Evolutionary conservation across 2,888 invertebrate genomes (phyloP), one percentile per base, ranked within the genome.

Genomic region (Laspeyria flexula): DNA sequence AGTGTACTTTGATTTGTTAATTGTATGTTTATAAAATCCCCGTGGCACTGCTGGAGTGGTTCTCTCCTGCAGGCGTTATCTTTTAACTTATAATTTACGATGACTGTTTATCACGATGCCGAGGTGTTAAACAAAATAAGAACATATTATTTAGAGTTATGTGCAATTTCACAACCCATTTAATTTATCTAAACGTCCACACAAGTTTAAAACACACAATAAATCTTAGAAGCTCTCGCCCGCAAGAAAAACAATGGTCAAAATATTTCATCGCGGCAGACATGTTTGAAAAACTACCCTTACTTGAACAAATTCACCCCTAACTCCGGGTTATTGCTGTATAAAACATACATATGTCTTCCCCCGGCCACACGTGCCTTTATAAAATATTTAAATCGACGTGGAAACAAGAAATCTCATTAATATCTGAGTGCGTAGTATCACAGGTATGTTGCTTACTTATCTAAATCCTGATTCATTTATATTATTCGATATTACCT

Each of bases 371-470:
- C 69, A 69, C 75, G 77, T 73, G 75, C 62, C 62, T 49, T 52
- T 65, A 73, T 78, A 55, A 76, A 78, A 74, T 78, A 78, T 78
- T 78, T 71, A 78, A 70, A 70, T 63, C 62, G 62, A 61, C 65
- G 65, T 64, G 67, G 60, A 68, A 68, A 63, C 68, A 73, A 65
- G 66, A 71, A 68, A 68, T 62, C 70, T 76, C 75, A 76, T 79
- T 75, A 79, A 79, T 79, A 76, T 60, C 60, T 67, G 55, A 78
- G 76, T 53, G 48, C 34, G 38, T 37, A 38, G 38, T 21, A 42
- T 47, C 16, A 12, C 41, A 13, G 39, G 48, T 43, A 27, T 35
- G 41, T 25, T 18, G 15, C 40, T 29, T 34, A 30, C 30, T 23
- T 42, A 42, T 25, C 43, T 18, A 21, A 34, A 34, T 27, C 33